Percentiles rank a stretch among this genome's conserved stretches.
Evolutionary conservation across 2,888 invertebrate genomes (phyloP).

Genomic region (Pristionchus fissidentatus): DNA sequence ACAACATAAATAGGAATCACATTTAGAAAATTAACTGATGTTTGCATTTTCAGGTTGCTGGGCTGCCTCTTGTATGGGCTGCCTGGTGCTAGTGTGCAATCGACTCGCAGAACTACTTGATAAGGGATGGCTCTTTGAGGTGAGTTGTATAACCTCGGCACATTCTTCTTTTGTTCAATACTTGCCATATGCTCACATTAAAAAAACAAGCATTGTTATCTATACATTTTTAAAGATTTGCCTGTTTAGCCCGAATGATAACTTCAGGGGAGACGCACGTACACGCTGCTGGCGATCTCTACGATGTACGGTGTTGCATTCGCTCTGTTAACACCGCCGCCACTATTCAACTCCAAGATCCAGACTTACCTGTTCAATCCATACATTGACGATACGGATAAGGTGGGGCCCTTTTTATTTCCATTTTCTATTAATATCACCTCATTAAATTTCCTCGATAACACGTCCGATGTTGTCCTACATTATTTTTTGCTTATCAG

Average conservation of each 20-base stretch:
- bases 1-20: no score
- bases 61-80: slow-evolving; percentile 19
- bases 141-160: background rate
- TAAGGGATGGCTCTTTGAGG: slow-evolving; percentile 1
- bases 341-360: slow-evolving; percentile 30
- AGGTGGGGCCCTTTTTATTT: background rate
- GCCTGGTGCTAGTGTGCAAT: slow-evolving; percentile 3
- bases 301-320: slow-evolving; percentile 5
- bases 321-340: slow-evolving; percentile 32
- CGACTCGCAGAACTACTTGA: slow-evolving; percentile 21
- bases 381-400: background rate
- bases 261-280: background rate
- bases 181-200: no score
- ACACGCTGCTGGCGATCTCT: background rate
- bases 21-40: no score
- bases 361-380: slow-evolving; percentile 35
- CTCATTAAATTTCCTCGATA: no score
- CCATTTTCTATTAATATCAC: no score
- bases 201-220: no score
- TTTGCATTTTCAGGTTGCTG: background rate
- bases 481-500: no score
- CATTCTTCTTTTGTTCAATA: background rate
- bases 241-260: no score
- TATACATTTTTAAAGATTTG: no score
- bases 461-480: no score